A percentile compares a stretch with the other conserved stretches of the same genome.
Evolutionary conservation across 2,797 vertebrate genomes (phyloP).

Genomic region (Cygnus olor): DNA sequence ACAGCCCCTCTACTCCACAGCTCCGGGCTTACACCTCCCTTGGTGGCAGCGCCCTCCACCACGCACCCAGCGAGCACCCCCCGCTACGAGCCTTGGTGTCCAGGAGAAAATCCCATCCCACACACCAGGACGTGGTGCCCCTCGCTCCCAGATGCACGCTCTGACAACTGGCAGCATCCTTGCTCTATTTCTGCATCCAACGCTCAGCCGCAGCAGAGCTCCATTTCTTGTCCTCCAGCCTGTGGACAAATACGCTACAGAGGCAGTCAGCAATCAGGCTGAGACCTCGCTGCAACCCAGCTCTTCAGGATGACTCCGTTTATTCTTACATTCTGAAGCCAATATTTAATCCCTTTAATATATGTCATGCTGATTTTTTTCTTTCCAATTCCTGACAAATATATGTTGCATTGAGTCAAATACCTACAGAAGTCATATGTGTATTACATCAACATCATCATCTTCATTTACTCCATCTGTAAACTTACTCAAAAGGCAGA

Average conservation of each 20-base stretch:
- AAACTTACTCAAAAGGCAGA: conserved; percentile 30
- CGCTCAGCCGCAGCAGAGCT: not conserved
- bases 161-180: not conserved
- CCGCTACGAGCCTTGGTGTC: not conserved
- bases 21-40: not conserved
- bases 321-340: not conserved
- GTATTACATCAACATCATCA: conserved; percentile 17
- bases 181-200: not conserved
- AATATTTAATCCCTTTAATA: not conserved
- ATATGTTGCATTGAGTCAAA: not conserved
- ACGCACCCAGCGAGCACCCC: accelerated
- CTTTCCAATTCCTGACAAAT: not conserved
- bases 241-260: not conserved
- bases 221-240: not conserved
- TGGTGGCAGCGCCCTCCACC: not conserved
- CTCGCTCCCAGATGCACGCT: not conserved
- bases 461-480: conserved; percentile 47
- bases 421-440: not conserved
- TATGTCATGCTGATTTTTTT: not conserved
- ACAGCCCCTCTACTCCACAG: not conserved
- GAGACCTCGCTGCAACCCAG: not conserved
- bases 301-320: not conserved
- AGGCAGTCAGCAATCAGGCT: not conserved
- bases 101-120: not conserved
- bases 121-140: not conserved